phyloP scores from a whole-genome alignment of 2,797 vertebrate genomes.

The Myripristis murdjan region DNA sequence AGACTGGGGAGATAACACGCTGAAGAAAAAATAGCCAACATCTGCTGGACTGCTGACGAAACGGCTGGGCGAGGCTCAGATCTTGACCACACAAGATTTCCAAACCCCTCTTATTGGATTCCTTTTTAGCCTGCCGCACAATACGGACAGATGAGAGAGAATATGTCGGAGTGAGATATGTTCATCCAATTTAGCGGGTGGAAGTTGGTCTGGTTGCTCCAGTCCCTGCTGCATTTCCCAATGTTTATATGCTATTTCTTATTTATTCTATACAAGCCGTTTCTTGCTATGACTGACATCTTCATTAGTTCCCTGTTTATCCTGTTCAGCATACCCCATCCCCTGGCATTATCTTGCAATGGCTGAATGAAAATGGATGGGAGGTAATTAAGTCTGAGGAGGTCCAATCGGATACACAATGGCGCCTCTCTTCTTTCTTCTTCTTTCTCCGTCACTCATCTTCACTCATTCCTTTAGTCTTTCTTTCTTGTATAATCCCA shows the following conservation, averaged over 20 bases:
- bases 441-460: conserved; percentile 52
- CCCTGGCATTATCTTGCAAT: conserved; percentile 38
- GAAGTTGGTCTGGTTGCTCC: not conserved
- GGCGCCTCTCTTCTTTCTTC: conserved; percentile 51
- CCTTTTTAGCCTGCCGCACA: conserved; percentile 12
- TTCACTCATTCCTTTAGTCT: conserved; percentile 43
- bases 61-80: conserved; percentile 3
- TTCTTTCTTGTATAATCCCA: conserved; percentile 36
- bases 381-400: conserved; percentile 74
- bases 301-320: conserved; percentile 61
- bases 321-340: conserved; percentile 34
- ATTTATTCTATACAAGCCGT: conserved; percentile 9
- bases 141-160: not conserved
- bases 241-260: conserved; percentile 21
- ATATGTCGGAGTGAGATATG: conserved; percentile 12
- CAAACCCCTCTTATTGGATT: conserved; percentile 31
- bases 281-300: conserved; percentile 34
- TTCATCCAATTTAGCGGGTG: conserved; percentile 11
- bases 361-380: conserved; percentile 68
- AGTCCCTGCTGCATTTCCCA: conserved; percentile 16
- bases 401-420: conserved; percentile 63
- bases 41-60: conserved; percentile 27
- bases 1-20: conserved; percentile 52
- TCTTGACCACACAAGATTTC: conserved; percentile 26
- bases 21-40: conserved; percentile 17